Evolutionary conservation across 2,797 vertebrate species (phyloP), one percentile per base, ranked within the genome.

Genomic region (Myotis pilosus): DNA sequence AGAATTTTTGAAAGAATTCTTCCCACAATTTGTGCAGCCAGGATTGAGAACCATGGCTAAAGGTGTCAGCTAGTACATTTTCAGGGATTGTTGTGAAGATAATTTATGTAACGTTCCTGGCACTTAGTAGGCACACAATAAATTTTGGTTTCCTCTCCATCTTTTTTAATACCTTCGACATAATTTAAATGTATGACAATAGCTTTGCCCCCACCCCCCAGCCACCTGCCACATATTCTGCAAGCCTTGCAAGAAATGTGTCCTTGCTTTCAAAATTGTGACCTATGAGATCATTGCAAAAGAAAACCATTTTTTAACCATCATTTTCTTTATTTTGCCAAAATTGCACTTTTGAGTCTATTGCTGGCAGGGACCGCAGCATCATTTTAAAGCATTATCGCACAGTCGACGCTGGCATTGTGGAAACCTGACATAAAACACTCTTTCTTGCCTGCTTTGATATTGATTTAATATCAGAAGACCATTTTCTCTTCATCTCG

Each of bases 261-360:
- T 89, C 95, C 96, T 97, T 96, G 92, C 13, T 91, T 23, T 38
- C 68, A 68, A 8, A 36, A 25, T 47, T 79, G 82, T 92, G 95
- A 90, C 94, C 94, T 95, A 91, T 96, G 96, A 96, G 87, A 78
- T 97, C 97, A 97, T 4, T 60, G 51, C 38, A 44, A 69, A 93
- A 90, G 78, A 96, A 95, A 78, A 64, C 15, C 36, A 79, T 64
- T 94, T 92, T 94, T 91, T 75, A 51, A 91, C 71, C 80, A 88
- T 94, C 68, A 30, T 96, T 97, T 97, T 94, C 94, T 96, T 96
- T 96, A 94, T 96, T 97, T 96, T 97, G 96, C 97, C 94, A 96
- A 89, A 96, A 96, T 92, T 94, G 97, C 94, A 96, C 87, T 97
- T 97, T 84, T 47, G 62, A 92, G 83, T 80, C 94, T 96, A 44